Evolutionary conservation across 2,113 vertebrate species (phyloP), one percentile per base, ranked within the genome.

Genomic region (Nannospalax galili): DNA sequence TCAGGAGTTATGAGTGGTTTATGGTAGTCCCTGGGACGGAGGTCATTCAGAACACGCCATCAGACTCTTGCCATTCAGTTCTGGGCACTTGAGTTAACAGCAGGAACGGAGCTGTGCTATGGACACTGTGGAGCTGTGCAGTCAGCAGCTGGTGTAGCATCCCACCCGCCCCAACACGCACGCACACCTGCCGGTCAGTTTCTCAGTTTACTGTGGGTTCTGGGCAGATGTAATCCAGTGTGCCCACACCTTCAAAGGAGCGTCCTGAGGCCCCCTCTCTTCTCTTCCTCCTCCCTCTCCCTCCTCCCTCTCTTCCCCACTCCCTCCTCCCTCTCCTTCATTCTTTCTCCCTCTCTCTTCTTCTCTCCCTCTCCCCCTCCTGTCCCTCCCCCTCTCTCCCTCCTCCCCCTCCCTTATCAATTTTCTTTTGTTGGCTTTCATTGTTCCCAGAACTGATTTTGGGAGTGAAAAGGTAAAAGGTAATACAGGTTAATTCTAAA

Each of bases 61-160:
- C 62, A 85, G 22, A 73, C 56, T 88, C 72, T 91, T 37, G 56
- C 62, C 32, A 80, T 70, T 94, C 90, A 91, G 80, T 84, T 69
- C 74, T 77, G 80, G 64, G 10, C 65, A 5, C 73, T 90, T 62
- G 11, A 40, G 32, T 78, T 87, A 60, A 64, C 37, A 88, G 0
- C 30, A 58, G 26, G 67, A 73, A 14, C 19, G 77, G 80, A 69
- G 40, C 58, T 93, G 37, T 16, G 16, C 77, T 40, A 4, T 70
- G 60, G 28, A 60, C 1, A 72, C 35, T 35, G 11, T 58, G 48
- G 26, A 94, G 75, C 52, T 62, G 9, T 90, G 60, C 84, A 64
- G 58, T 65, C 24, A 58, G 5, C 58, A 52, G 60, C 40, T 79
- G n/a, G 19, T 86, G 20, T 91, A 80, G 62, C 65, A 35, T 60